Evolutionary conservation across 2,797 vertebrate species (phyloP).

Genomic region (Lutjanus campechanus): DNA sequence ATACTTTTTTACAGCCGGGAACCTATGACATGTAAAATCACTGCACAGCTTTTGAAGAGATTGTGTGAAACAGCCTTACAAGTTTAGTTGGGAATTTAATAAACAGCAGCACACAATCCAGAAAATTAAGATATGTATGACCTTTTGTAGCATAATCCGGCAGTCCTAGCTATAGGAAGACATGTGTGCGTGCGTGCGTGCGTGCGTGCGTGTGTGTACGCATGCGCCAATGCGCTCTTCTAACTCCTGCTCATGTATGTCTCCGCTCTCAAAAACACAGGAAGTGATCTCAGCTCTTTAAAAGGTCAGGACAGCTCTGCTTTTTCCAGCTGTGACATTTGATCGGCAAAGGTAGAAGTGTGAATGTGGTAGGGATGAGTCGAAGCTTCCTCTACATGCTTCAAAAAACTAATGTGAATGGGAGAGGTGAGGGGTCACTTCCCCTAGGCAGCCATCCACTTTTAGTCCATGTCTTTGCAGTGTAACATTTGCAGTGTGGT

Average conservation of each 20-base stretch:
- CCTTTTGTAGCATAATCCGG: constrained; percentile 42
- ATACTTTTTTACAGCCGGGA: neutral
- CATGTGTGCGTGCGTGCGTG: neutral
- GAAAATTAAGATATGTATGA: constrained; percentile 38
- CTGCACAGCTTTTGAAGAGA: neutral
- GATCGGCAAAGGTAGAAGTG: constrained; percentile 60
- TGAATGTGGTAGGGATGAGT: constrained; percentile 33
- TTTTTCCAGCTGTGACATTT: constrained; percentile 65
- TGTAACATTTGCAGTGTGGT: constrained; percentile 12
- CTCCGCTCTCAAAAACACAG: constrained; percentile 51
- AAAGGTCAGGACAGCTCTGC: constrained; percentile 62
- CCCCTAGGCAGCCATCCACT: constrained; percentile 21
- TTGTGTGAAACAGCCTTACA: constrained; percentile 8
- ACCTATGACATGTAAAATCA: neutral
- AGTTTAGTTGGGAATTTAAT: constrained; percentile 40
- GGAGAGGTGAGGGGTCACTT: constrained; percentile 29
- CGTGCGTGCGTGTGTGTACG: neutral
- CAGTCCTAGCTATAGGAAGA: constrained; percentile 17
- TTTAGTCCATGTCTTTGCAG: constrained; percentile 13
- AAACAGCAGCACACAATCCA: constrained; percentile 40
- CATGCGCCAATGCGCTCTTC: too few species aligned
- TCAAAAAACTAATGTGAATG: constrained; percentile 51
- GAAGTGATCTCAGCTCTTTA: constrained; percentile 66
- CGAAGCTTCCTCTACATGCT: constrained; percentile 35
- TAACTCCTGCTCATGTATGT: constrained; percentile 26